Base-by-base conservation (phyloP, 2,113 vertebrate genomes). In the Apeltes quadracus region DNA sequence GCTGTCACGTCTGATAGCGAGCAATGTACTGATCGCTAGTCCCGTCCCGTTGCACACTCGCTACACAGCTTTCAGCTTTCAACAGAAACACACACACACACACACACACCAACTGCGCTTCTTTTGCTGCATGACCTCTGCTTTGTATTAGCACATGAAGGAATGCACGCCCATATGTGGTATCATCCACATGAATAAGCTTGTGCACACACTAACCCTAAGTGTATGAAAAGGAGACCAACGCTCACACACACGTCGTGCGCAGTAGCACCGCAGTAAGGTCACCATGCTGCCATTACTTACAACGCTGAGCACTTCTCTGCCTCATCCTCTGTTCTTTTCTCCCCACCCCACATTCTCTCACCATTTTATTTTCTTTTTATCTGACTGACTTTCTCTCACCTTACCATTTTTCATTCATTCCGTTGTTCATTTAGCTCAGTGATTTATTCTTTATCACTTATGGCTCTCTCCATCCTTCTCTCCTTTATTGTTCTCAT, bases 1-100 rank as follows among this genome's bases (percentile, higher is more conserved):
- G 81, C 87, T 92, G 91, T 91, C 93, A 91, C 86, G 85, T 88
- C 90, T 87, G 83, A 93, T 91, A 88, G 73, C 8, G 54, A 76
- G 83, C 74, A 67, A 27, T 29, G 54, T 55, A 5, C 78, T 91
- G 90, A 92, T 89, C 72, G 75, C 65, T 18, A 3, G 68, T 72
- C 62, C 7, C 3, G 3, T 58, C 51, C 8, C 12, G 38, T 39
- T 76, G 55, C 76, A 65, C 75, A 46, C 22, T 32, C 36, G 22
- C 75, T 34, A n/a, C 50, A 14, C 74, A 36, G 54, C 39, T 75
- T 46, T 46, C 20, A 46, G 62, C 20, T 32, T 46, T 34, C 66
- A 32, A 63, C 41, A 32, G 65, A 55, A 56, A 23, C 50, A 62
- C 59, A 41, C 41, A 64, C n/a, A 41, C 34, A 39, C 5, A 55